phyloP scores from a whole-genome alignment of 2,797 vertebrate genomes.

The Micrastur ruficollis region DNA sequence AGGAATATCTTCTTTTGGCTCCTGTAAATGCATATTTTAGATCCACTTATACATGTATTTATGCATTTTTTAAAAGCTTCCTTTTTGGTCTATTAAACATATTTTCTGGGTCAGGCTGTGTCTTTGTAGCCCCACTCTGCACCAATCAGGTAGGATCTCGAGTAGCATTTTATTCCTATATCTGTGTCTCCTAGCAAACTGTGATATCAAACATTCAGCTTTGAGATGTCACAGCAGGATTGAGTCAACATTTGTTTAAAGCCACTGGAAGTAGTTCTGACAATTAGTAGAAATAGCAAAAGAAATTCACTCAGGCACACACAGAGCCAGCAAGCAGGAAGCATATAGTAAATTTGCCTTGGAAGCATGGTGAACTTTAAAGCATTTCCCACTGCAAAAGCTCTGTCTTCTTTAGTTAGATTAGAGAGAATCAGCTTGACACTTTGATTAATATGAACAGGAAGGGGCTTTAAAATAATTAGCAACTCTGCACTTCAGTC shows the following conservation, averaged over 20 bases:
- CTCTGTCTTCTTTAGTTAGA: slow-evolving; percentile 9
- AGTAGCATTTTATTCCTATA: background rate
- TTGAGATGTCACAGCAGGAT: slow-evolving; percentile 41
- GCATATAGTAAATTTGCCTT: background rate
- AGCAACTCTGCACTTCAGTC: background rate
- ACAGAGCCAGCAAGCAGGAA: background rate
- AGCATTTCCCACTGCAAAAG: slow-evolving; percentile 15
- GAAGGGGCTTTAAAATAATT: slow-evolving; percentile 26
- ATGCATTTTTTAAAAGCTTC: slow-evolving; percentile 37
- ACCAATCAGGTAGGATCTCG: background rate
- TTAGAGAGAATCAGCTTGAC: background rate
- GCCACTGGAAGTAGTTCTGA: slow-evolving; percentile 23
- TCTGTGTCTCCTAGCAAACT: slow-evolving; percentile 21
- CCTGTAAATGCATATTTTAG: slow-evolving; percentile 21
- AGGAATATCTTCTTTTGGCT: slow-evolving; percentile 47
- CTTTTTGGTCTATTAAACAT: slow-evolving; percentile 25
- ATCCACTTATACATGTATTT: background rate
- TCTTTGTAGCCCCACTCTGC: background rate
- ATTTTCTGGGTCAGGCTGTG: slow-evolving; percentile 29
- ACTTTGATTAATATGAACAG: slow-evolving; percentile 16
- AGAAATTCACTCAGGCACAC: background rate
- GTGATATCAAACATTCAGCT: background rate
- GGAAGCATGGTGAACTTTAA: slow-evolving; percentile 41
- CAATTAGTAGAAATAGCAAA: slow-evolving; percentile 45
- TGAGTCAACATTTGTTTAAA: slow-evolving; percentile 56